These are phyloP conservation scores for Hylyphantes graminicola DNA, from an alignment of 1,140 invertebrate species.

Conservation along the genomic window DNA sequence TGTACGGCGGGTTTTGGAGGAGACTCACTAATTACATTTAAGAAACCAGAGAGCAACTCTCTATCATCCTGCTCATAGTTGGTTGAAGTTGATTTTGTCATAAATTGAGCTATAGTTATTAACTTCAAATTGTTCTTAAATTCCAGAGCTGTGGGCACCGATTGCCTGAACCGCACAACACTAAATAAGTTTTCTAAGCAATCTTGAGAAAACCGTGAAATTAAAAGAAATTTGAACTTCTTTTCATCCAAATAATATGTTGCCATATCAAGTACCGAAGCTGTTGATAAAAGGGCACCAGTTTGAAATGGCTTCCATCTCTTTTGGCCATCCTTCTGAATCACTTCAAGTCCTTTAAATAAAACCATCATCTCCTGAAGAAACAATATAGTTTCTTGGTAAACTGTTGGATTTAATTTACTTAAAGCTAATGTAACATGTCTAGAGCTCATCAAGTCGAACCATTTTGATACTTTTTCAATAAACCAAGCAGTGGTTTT, in stretches of 20 bases:
- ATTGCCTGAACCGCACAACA: not conserved
- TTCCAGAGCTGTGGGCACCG: not conserved
- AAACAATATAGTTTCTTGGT: too few species aligned
- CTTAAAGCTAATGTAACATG: not conserved
- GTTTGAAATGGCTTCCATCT: too few species aligned
- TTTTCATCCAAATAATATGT: too few species aligned
- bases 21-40: not conserved
- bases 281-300: too few species aligned
- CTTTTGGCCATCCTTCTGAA: too few species aligned
- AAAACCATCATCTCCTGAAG: too few species aligned
- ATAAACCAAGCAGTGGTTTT: not conserved
- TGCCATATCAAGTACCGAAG: too few species aligned
- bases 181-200: not conserved
- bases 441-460: conserved; percentile 2
- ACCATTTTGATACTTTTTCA: not conserved
- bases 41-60: not conserved
- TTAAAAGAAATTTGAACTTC: too few species aligned
- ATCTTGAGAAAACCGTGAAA: not conserved
- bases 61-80: not conserved
- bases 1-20: not conserved
- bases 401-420: too few species aligned
- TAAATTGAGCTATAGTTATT: conserved; percentile 2
- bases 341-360: too few species aligned
- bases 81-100: not conserved
- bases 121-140: not conserved